phyloP scores from a whole-genome alignment of 2,888 invertebrate genomes.

The Pecten maximus region DNA sequence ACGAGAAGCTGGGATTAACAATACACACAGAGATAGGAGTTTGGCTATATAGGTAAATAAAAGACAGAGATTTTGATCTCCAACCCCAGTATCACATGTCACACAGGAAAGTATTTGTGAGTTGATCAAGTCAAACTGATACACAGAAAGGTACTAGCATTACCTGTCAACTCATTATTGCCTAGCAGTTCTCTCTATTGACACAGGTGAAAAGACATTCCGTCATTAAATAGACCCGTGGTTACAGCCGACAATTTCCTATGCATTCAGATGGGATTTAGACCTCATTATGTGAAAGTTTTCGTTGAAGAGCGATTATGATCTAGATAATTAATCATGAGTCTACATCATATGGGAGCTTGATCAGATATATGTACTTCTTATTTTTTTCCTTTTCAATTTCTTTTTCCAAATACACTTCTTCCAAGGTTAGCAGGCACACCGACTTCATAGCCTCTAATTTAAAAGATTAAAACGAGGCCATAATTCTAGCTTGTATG shows the following conservation, averaged over 20 bases:
- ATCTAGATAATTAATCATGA: conserved; percentile 6
- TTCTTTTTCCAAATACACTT: conserved; percentile 19
- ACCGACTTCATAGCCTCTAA: not conserved
- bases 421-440: not conserved
- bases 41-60: too few relatives aligned
- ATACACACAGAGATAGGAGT: too few relatives aligned
- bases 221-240: not conserved
- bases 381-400: not conserved
- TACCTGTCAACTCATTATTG: not conserved
- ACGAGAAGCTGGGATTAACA: not conserved
- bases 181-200: not conserved
- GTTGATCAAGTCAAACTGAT: conserved; percentile 13
- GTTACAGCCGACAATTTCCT: not conserved
- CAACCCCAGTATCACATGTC: not conserved
- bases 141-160: not conserved
- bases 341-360: not conserved
- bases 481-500: not conserved
- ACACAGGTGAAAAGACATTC: conserved; percentile 18
- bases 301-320: not conserved
- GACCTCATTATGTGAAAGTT: conserved; percentile 25
- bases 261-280: not conserved
- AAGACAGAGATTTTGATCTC: not conserved
- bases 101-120: not conserved
- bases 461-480: not conserved
- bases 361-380: not conserved